Evolutionary conservation across 2,113 vertebrate genomes (phyloP), one percentile per base, ranked within the genome.

Genomic region (Zosterops borbonicus): DNA sequence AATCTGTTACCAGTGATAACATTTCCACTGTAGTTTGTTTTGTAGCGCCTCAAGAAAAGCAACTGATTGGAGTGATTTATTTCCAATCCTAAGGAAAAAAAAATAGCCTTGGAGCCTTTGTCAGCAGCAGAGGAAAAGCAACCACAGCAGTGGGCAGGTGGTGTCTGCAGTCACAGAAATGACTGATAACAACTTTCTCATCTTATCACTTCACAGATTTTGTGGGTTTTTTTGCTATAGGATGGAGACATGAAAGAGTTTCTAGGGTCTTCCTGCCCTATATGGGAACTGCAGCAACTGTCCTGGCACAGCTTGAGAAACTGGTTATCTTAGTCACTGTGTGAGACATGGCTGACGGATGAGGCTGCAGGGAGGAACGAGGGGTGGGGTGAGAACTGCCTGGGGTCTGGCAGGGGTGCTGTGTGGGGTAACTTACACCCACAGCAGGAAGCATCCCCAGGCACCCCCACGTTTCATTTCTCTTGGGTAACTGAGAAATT

Each of bases 1-100:
- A 94, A 92, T 68, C 83, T 96, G 95, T 84, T 94, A 89, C 73
- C 22, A 24, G 24, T 25, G 91, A 94, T 95, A 97, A 92, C 86
- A 44, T 67, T 95, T 89, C 60, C 76, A 67, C 80, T 89, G 80
- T 35, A 70, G 92, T 39, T 90, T 87, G 68, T 83, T 93, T 78
- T 78, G 62, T 44, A 82, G 56, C 9, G 80, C 91, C 91, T 90
- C 73, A 47, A 93, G 89, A 75, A 90, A 93, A 92, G 76, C 68
- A 74, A 42, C 75, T 86, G 82, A 93, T 86, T 80, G 39, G 65
- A 95, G 50, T 69, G 70, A 95, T 95, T 92, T 89, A 89, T 95
- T 95, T 94, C 76, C 74, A 84, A 28, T 89, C 58, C 70, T 20
- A 31, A 56, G 52, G 37, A 19, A 64, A 82, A 79, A 79, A 85